Evolutionary conservation across 2,113 vertebrate genomes (phyloP), one percentile per base, ranked within the genome.

Genomic region (Synchiropus splendidus): DNA sequence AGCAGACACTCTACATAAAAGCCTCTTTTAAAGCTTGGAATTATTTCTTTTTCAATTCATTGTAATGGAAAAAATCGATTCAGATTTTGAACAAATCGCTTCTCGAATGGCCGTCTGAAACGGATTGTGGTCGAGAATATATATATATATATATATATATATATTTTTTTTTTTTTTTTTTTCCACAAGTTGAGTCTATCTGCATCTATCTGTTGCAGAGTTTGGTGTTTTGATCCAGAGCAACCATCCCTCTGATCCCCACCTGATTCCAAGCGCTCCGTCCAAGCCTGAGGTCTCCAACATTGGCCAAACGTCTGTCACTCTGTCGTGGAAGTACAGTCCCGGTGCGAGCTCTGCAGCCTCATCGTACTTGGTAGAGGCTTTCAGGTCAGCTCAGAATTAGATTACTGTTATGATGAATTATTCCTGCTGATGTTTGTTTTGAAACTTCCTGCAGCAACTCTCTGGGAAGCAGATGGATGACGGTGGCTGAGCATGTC

Each of bases 391-490:
- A 49, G 48, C 35, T 5, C 10, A 6, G 6, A 12, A n/a, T 12
- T 18, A 9, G 11, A 9, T 18, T 14, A 2, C 12, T 32, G 43
- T 1, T 10, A 13, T 12, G 3, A 6, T n/a, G 2, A 42, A 34
- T 10, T 31, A 2, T 34, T 1, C 16, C 9, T 6, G 6, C 17
- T 13, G 8, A 21, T 27, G 1, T 21, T 15, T 10, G 4, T 51
- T 12, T 10, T 18, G 4, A 6, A 36, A 4, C 50, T 12, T 57
- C 5, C 33, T 59, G 41, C 61, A 99, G 95, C 79, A 90, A 94
- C 36, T 89, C 90, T 2, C 87, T 90, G 41, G 92, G 94, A 10
- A 98, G 88, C 85, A 94, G 91, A 82, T 99, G 95, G 95, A 87
- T 94, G 81, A 98, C 93, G 0, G 74, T 97, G 37, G 92, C 92